phyloP scores from a whole-genome alignment of 2,797 vertebrate genomes.

The Sardinella longiceps region DNA sequence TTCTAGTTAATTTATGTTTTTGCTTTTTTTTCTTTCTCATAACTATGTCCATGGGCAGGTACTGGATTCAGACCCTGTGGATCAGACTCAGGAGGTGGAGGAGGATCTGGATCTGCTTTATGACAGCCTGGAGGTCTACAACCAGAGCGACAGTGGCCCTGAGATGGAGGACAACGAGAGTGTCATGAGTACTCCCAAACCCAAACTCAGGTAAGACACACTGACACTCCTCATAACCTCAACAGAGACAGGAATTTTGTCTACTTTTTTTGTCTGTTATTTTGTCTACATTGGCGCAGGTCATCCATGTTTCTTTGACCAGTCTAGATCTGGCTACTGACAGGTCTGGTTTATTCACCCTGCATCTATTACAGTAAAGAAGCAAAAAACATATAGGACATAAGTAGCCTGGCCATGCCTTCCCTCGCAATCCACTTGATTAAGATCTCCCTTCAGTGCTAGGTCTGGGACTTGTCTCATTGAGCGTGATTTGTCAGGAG shows the following conservation, averaged over 20 bases:
- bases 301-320: neutral
- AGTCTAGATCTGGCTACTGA: neutral
- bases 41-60: constrained; percentile 60
- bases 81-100: constrained; percentile 82
- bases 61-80: constrained; percentile 81
- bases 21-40: neutral
- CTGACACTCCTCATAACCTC: neutral
- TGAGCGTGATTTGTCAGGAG: no score
- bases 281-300: neutral
- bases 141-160: constrained; percentile 83
- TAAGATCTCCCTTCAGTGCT: no score
- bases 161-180: constrained; percentile 83
- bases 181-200: constrained; percentile 80
- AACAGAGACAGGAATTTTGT: no score
- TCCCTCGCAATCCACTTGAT: no score
- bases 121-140: constrained; percentile 80
- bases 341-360: neutral
- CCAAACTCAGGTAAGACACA: constrained; percentile 76
- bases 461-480: no score
- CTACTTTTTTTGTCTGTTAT: no score
- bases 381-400: neutral
- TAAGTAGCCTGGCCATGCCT: no score
- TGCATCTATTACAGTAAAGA: neutral
- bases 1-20: no score
- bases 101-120: constrained; percentile 82